Evolutionary conservation across 2,888 invertebrate genomes (phyloP).

Genomic region (Euzophera pinguis): DNA sequence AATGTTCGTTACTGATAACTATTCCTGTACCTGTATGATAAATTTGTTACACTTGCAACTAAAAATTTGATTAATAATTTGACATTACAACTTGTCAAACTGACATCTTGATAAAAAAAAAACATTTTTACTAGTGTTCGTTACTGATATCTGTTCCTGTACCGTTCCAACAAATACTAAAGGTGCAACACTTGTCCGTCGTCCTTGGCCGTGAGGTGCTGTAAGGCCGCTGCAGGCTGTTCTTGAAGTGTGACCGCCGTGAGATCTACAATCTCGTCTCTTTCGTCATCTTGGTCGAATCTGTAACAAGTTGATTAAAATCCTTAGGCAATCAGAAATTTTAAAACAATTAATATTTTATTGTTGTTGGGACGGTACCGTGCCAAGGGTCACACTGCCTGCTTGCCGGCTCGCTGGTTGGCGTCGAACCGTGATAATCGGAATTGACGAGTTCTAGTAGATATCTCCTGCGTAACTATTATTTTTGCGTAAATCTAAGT

Average conservation of each 20-base stretch:
- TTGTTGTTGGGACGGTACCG: too few species aligned
- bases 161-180: conserved; percentile 56
- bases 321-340: not conserved
- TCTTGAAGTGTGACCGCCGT: conserved; percentile 85
- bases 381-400: too few species aligned
- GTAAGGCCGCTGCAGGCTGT: conserved; percentile 32
- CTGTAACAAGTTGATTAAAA: conserved; percentile 29
- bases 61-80: not conserved
- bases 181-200: conserved; percentile 74
- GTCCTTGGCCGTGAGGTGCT: conserved; percentile 59
- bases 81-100: too few species aligned
- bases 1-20: not conserved
- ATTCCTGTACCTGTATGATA: conserved; percentile 39
- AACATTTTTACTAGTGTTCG: not conserved
- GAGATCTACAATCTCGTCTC: conserved; percentile 94
- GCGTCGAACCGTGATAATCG: too few species aligned
- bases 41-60: conserved; percentile 69
- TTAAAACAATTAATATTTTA: too few species aligned
- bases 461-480: too few species aligned
- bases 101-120: too few species aligned
- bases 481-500: too few species aligned
- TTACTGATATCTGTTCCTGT: conserved; percentile 16
- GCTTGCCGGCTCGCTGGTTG: too few species aligned
- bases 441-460: too few species aligned
- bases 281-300: conserved; percentile 83